Evolutionary conservation across 1,140 invertebrate species (phyloP).

Genomic region (Propsilocerus akamusi): DNA sequence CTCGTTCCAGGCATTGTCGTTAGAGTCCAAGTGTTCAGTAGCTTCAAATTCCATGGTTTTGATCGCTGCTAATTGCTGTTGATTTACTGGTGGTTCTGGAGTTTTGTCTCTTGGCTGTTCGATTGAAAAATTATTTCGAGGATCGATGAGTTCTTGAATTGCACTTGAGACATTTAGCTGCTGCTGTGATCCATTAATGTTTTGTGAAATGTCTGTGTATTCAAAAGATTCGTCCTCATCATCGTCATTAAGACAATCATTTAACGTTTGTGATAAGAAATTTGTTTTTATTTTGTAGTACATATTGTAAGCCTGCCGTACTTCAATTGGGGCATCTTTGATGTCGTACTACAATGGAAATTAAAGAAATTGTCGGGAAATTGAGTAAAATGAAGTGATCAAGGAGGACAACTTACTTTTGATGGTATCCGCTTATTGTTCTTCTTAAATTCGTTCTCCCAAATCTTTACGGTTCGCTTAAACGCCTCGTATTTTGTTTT

Average conservation of each 20-base stretch:
- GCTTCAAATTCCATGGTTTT: slow-evolving; percentile 16
- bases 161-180: not conserved
- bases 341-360: slow-evolving; percentile 46
- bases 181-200: not conserved
- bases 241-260: slow-evolving; percentile 26
- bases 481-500: slow-evolving; percentile 30
- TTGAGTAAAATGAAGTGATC: slow-evolving; percentile 7
- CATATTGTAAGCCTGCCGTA: slow-evolving; percentile 57
- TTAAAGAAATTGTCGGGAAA: slow-evolving; percentile 7
- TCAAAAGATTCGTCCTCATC: slow-evolving; percentile 19
- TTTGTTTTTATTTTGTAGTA: slow-evolving; percentile 61
- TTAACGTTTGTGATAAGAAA: slow-evolving; percentile 47
- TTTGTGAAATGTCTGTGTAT: slow-evolving; percentile 21
- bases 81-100: no score
- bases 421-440: slow-evolving; percentile 45
- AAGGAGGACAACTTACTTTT: slow-evolving; percentile 34
- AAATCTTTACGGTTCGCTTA: slow-evolving; percentile 53
- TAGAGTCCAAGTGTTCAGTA: slow-evolving; percentile 15
- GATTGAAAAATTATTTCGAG: slow-evolving; percentile 4
- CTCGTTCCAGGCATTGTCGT: slow-evolving; percentile 32
- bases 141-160: slow-evolving; percentile 1
- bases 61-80: slow-evolving; percentile 11
- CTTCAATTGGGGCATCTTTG: slow-evolving; percentile 43
- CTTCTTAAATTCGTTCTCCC: slow-evolving; percentile 59
- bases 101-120: no score